phyloP scores from a whole-genome alignment of 2,797 vertebrate species.

The Alfaro cultratus region DNA sequence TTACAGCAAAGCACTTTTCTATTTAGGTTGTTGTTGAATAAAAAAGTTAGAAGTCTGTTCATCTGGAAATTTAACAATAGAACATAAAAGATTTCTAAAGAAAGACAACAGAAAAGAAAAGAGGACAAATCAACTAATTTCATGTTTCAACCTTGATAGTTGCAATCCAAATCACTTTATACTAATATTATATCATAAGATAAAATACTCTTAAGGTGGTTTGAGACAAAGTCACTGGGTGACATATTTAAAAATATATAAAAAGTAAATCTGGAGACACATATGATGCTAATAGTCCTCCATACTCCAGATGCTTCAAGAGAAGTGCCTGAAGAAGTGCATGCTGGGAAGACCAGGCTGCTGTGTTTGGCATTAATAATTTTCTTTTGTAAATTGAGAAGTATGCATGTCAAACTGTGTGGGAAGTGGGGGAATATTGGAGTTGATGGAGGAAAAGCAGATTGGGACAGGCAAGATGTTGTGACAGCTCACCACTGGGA shows the following conservation, averaged over 20 bases:
- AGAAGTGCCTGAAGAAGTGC: slow-evolving; percentile 26
- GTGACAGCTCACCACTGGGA: slow-evolving; percentile 41
- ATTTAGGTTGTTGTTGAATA: background rate
- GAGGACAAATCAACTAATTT: background rate
- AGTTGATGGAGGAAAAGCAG: slow-evolving; percentile 38
- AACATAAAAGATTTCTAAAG: background rate
- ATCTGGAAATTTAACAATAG: background rate
- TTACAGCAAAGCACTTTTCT: background rate
- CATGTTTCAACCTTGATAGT: background rate
- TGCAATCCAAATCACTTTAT: background rate
- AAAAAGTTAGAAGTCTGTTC: background rate
- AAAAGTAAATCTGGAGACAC: slow-evolving; percentile 21
- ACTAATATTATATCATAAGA: background rate
- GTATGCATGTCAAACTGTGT: slow-evolving; percentile 38
- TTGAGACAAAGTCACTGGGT: background rate
- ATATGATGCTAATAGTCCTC: slow-evolving; percentile 11
- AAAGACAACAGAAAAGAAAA: background rate
- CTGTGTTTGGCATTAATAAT: slow-evolving; percentile 31
- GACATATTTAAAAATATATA: background rate
- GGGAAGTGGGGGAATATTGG: slow-evolving; percentile 27
- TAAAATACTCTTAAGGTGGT: background rate
- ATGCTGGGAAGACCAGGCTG: background rate
- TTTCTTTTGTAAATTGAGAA: slow-evolving; percentile 38
- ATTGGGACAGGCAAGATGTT: slow-evolving; percentile 35
- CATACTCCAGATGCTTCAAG: slow-evolving; percentile 4